Evolutionary conservation across 1,140 invertebrate genomes (phyloP).

Genomic region (Drosophila trapezifrons): DNA sequence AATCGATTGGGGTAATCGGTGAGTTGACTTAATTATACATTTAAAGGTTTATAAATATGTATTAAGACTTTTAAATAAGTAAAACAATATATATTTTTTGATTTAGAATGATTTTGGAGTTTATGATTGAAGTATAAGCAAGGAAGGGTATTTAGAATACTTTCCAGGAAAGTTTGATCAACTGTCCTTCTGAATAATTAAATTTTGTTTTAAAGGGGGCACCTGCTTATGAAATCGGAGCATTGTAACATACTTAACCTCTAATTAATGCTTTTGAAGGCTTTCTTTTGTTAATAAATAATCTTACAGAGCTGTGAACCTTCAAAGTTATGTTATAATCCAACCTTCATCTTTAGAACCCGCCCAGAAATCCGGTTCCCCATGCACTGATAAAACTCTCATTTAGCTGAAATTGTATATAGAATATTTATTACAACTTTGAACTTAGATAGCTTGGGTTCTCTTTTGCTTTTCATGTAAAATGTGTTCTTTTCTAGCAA

Average conservation of each 20-base stretch:
- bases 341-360: neutral
- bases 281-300: neutral
- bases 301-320: neutral
- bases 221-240: neutral
- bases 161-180: neutral
- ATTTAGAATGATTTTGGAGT: neutral
- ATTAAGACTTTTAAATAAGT: neutral
- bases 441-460: slow-evolving; percentile 75
- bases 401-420: slow-evolving; percentile 49
- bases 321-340: neutral
- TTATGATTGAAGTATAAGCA: neutral
- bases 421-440: slow-evolving; percentile 79
- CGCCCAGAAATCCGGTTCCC: neutral
- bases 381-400: neutral
- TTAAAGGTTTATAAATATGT: neutral
- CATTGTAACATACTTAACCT: neutral
- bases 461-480: slow-evolving; percentile 71
- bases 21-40: slow-evolving; percentile 84
- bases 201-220: too few relatives aligned
- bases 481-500: slow-evolving; percentile 83
- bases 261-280: neutral
- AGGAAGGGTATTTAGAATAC: neutral
- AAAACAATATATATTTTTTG: neutral
- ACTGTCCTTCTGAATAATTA: neutral
- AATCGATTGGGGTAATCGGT: slow-evolving; percentile 98